Conservation (phyloP, 1,140 invertebrate genomes). For the Aradophagus sp. region DNA sequence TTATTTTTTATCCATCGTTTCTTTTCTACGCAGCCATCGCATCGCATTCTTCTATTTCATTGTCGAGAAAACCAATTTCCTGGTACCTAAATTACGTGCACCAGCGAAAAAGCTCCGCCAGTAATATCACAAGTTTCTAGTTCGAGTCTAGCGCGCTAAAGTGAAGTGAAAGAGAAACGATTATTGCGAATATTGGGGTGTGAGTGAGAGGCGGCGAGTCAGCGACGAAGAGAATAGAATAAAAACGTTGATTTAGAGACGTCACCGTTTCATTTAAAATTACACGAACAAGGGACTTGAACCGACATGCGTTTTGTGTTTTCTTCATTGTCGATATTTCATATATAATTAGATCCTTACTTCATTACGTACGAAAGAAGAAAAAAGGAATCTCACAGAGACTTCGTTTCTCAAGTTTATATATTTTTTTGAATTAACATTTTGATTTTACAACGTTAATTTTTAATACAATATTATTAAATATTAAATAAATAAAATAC, state of each 20-base stretch:
- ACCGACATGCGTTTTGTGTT: too few species aligned
- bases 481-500: too few species aligned
- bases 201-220: slow-evolving; percentile 38
- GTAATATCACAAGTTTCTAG: slow-evolving; percentile 73
- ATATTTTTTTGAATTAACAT: too few species aligned
- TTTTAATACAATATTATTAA: too few species aligned
- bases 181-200: slow-evolving; percentile 60
- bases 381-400: too few species aligned
- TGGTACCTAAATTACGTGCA: slow-evolving; percentile 75
- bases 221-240: slow-evolving; percentile 54
- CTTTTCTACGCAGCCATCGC: slow-evolving; percentile 61
- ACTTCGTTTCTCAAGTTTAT: too few species aligned
- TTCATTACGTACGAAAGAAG: too few species aligned
- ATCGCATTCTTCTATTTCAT: slow-evolving; percentile 76
- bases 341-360: too few species aligned
- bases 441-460: too few species aligned
- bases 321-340: too few species aligned
- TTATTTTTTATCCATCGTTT: slow-evolving; percentile 51
- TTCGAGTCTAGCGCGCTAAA: slow-evolving; percentile 59
- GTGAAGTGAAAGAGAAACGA: slow-evolving; percentile 54
- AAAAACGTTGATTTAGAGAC: slow-evolving; percentile 76
- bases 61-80: slow-evolving; percentile 76
- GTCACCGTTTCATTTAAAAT: slow-evolving; percentile 76
- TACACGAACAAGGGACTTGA: slow-evolving; percentile 62
- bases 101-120: slow-evolving; percentile 62